Conservation (phyloP, 1,140 invertebrate genomes). For the Drosophila murphyi region DNA sequence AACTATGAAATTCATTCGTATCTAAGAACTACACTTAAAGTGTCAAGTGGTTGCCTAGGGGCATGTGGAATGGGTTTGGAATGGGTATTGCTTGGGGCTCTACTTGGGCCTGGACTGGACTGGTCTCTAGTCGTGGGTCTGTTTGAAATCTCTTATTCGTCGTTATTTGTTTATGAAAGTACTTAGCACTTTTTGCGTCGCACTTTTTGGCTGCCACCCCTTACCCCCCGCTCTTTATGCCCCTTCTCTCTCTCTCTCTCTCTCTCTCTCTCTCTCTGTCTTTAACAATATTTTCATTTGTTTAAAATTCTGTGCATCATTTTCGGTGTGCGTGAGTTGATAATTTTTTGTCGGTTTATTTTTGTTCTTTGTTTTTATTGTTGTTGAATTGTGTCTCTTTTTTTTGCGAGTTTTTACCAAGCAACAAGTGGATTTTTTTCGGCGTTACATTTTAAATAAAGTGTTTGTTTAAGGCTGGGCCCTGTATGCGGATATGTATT, state of each 20-base stretch:
- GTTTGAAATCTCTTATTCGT: slow-evolving; percentile 37
- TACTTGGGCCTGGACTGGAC: not conserved
- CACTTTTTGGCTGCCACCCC: slow-evolving; percentile 23
- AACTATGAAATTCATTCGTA: slow-evolving; percentile 6
- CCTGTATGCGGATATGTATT: slow-evolving; percentile 13
- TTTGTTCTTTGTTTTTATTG: slow-evolving; percentile 39
- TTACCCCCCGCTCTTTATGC: not conserved
- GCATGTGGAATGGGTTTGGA: slow-evolving; percentile 7
- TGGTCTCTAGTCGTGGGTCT: slow-evolving; percentile 6
- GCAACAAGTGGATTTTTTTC: slow-evolving; percentile 57
- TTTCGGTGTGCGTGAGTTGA: slow-evolving; percentile 51
- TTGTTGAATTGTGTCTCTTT: slow-evolving; percentile 29
- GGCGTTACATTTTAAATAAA: slow-evolving; percentile 77
- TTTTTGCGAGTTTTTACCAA: slow-evolving; percentile 29
- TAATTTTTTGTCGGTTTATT: slow-evolving; percentile 30
- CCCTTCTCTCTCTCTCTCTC: not conserved
- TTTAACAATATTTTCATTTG: slow-evolving; percentile 60
- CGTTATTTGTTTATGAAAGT: slow-evolving; percentile 77
- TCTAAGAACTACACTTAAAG: slow-evolving; percentile 53
- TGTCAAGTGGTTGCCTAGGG: slow-evolving; percentile 61
- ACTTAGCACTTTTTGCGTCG: slow-evolving; percentile 62
- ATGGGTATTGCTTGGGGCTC: not conserved
- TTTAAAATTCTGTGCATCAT: slow-evolving; percentile 66
- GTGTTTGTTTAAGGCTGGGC: slow-evolving; percentile 60
- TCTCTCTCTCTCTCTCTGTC: not conserved